These are phyloP conservation scores for Marisa cornuarietis DNA, from an alignment of 1,140 invertebrate genomes.

Conservation along the genomic window DNA sequence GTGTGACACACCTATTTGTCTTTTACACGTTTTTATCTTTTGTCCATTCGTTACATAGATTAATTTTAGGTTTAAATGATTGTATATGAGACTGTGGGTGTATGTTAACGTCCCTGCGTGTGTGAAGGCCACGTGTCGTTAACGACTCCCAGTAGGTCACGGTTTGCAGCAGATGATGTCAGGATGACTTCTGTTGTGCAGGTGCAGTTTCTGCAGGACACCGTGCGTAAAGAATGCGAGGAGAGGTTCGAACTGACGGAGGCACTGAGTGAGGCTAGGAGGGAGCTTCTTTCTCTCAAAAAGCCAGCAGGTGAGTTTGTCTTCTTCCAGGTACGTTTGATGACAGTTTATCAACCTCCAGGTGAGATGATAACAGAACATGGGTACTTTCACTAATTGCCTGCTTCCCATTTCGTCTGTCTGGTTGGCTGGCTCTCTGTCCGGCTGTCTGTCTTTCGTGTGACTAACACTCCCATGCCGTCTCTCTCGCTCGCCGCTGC, in stretches of 20 bases:
- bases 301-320: constrained; percentile 51
- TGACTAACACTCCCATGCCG: constrained; percentile 5
- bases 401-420: background rate
- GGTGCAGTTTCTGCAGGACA: constrained; percentile 57
- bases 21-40: too few species aligned
- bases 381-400: background rate
- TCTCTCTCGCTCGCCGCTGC: background rate
- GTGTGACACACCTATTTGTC: too few species aligned
- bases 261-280: constrained; percentile 55
- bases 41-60: too few species aligned
- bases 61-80: too few species aligned
- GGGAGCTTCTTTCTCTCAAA: constrained; percentile 56
- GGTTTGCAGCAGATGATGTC: constrained; percentile 58
- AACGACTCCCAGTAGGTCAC: background rate
- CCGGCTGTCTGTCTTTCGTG: constrained; percentile 2
- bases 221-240: constrained; percentile 62
- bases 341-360: too few species aligned
- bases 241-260: constrained; percentile 64
- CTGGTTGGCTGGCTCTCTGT: background rate
- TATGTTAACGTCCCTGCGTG: too few species aligned
- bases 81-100: too few species aligned
- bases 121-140: too few species aligned
- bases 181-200: constrained; percentile 27
- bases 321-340: constrained; percentile 7
- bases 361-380: background rate